Evolutionary conservation across 2,888 invertebrate species (phyloP).

Genomic region (Drosophila subquinaria): DNA sequence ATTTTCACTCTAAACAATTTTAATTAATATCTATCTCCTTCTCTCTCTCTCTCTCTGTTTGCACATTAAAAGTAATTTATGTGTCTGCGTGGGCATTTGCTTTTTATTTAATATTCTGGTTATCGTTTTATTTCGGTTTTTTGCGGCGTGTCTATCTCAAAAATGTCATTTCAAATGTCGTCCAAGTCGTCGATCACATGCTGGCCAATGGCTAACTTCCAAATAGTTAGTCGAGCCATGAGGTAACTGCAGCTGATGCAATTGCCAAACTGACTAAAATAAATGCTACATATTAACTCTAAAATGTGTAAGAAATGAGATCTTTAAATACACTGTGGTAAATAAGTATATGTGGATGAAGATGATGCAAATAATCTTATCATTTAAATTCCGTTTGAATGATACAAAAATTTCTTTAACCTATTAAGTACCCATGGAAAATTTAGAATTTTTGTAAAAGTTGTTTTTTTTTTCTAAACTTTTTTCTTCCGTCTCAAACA

Average conservation of each 20-base stretch:
- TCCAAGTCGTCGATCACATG: conserved; percentile 56
- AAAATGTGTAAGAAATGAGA: no score
- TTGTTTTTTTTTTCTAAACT: no score
- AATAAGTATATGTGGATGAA: no score
- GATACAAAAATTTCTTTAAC: no score
- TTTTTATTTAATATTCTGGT: conserved; percentile 18
- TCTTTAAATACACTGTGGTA: no score
- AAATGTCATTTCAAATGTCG: conserved; percentile 73
- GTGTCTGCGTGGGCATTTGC: conserved; percentile 62
- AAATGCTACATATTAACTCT: conserved; percentile 9
- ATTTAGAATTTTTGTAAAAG: no score
- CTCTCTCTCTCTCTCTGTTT: not conserved
- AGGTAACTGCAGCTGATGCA: conserved; percentile 54
- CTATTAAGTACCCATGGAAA: no score
- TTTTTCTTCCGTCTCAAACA: no score
- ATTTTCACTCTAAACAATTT: conserved; percentile 36
- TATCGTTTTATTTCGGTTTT: conserved; percentile 11
- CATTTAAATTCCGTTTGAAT: no score
- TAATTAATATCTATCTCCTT: conserved; percentile 46
- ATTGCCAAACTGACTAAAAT: conserved; percentile 28
- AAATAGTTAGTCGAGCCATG: conserved; percentile 39
- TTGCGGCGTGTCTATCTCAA: conserved; percentile 36
- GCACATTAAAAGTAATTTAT: conserved; percentile 55
- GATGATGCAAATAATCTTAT: no score
- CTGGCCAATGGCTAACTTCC: conserved; percentile 53